A percentile compares a stretch with the other conserved stretches of the same genome.
These are phyloP conservation scores for Lordiphosa collinella DNA, from an alignment of 1,140 invertebrate species.

Conservation along the genomic window DNA sequence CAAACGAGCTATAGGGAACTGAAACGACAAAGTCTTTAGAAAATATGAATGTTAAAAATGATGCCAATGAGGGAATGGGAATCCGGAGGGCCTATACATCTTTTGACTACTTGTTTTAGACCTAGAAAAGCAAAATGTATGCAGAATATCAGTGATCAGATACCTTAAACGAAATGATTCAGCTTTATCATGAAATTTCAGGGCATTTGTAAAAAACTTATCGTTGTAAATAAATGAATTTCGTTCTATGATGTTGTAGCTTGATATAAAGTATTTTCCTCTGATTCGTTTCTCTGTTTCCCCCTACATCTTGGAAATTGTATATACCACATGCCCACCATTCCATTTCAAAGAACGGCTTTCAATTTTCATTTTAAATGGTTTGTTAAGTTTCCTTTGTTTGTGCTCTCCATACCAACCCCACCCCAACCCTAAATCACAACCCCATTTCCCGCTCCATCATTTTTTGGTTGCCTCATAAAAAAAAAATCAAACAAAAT, in stretches of 20 bases:
- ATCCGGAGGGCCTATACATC: too few relatives aligned
- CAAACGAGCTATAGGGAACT: too few relatives aligned
- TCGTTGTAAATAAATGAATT: constrained; percentile 29
- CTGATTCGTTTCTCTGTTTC: too few relatives aligned
- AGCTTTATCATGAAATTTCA: too few relatives aligned
- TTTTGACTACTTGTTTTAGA: too few relatives aligned
- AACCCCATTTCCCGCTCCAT: constrained; percentile 18
- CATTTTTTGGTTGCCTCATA: constrained; percentile 50
- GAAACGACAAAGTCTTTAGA: too few relatives aligned
- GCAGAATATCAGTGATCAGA: too few relatives aligned
- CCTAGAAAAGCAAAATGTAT: too few relatives aligned
- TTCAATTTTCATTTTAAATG: constrained; percentile 45
- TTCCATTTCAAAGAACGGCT: constrained; percentile 52
- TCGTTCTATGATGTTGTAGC: too few relatives aligned
- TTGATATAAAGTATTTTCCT: constrained; percentile 11
- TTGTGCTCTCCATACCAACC: constrained; percentile 44
- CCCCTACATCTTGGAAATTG: constrained; percentile 45
- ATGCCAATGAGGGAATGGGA: too few relatives aligned
- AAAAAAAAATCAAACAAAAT: constrained; percentile 27
- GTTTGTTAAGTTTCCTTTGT: constrained; percentile 46
- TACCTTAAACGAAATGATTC: too few relatives aligned
- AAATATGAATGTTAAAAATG: too few relatives aligned
- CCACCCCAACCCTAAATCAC: constrained; percentile 15
- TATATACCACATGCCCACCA: constrained; percentile 40
- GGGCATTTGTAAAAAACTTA: neutral